Evolutionary conservation across 2,113 vertebrate genomes (phyloP).

Genomic region (Origma solitaria): DNA sequence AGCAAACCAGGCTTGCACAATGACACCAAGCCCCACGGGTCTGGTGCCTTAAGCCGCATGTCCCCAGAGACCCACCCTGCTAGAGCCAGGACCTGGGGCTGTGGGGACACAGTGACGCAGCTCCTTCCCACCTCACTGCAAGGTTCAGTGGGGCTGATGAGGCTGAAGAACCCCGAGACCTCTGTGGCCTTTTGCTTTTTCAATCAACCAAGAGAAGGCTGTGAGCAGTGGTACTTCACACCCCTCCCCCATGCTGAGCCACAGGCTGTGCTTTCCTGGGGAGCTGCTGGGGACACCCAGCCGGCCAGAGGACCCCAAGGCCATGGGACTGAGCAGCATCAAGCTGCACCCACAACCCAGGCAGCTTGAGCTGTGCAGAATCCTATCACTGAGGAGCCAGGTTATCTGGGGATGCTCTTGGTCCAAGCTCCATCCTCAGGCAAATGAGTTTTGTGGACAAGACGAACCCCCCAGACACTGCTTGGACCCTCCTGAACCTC

Average conservation of each 20-base stretch:
- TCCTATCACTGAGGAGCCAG: background rate
- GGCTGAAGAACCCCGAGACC: accelerated
- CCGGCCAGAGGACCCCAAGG: background rate
- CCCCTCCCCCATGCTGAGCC: accelerated
- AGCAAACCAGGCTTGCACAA: background rate
- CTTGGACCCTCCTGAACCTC: background rate
- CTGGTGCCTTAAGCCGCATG: accelerated
- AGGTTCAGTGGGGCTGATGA: accelerated
- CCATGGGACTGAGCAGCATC: background rate
- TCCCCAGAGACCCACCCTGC: background rate
- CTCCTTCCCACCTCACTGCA: background rate
- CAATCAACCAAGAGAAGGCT: background rate
- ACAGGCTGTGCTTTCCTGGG: background rate
- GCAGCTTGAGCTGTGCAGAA: background rate
- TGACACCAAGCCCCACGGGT: accelerated
- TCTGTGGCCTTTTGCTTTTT: background rate
- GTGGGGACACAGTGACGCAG: accelerated
- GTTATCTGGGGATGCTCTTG: background rate
- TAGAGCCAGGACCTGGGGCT: accelerated
- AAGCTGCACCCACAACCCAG: background rate
- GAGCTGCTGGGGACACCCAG: accelerated
- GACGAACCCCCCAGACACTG: background rate
- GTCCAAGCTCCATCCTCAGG: background rate
- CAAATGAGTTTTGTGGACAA: accelerated
- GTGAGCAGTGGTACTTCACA: background rate